Evolutionary conservation across 2,113 vertebrate species (phyloP), one percentile per base, ranked within the genome.

Genomic region (Benitochromis conjunctus): DNA sequence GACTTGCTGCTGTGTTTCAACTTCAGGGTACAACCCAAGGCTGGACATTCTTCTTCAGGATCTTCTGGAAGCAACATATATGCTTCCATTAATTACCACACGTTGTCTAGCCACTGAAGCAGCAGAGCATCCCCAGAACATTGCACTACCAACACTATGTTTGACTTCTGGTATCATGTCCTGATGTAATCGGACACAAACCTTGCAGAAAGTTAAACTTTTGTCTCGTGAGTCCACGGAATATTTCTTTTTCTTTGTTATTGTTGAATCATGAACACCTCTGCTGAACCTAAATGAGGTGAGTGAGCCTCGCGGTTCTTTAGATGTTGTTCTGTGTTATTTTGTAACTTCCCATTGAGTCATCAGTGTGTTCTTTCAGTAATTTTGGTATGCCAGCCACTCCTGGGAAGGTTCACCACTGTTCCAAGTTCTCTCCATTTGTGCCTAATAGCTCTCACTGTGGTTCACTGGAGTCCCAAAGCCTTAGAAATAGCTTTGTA

Each of bases 141-240:
- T 41, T 7, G 10, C 36, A 66, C 36, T 24, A 41, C 62, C 36
- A 66, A 21, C 62, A 41, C 14, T 41, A 14, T 0, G n/a, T 14
- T 66, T 41, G 62, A 0, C 36, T 66, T 19, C n/a, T 14, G 36
- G 36, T 24, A 14, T 1, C 2, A 66, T 2, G 7, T 66, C n/a
- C 36, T 66, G 1, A 41, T 66, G 7, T 14, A 66, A 66, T 1
- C 36, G 36, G 36, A 41, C 62, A 41, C 19, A 41, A 66, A 9
- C 62, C 34, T 41, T 66, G 34, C 36, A 66, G 36, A 0, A n/a
- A 66, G 19, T 1, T 66, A 38, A 21, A 14, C 11, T 66, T 41
- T 66, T 1, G 34, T 41, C 34, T 41, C 19, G 38, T 66, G 34
- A 3, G 36, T 66, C 36, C 62, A 66, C 34, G 41, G 19, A 66